Evolutionary conservation across 1,140 invertebrate species (phyloP).

Genomic region (Drosophila kohkoa): DNA sequence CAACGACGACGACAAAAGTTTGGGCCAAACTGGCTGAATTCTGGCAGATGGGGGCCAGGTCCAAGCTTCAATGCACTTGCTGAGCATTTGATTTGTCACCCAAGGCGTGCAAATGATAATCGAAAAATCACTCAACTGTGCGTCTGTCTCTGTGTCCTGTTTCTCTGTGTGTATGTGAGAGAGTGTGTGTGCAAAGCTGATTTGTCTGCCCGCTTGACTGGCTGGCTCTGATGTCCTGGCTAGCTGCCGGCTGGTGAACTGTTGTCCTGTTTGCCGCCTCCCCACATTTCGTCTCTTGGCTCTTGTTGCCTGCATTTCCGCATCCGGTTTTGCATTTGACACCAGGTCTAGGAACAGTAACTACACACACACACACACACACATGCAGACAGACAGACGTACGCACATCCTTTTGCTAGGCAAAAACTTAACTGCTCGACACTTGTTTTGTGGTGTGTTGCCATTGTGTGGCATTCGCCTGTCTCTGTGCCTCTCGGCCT

Average conservation of each 20-base stretch:
- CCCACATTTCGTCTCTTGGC: conserved; percentile 23
- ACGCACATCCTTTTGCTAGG: conserved; percentile 33
- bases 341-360: conserved; percentile 60
- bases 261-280: conserved; percentile 28
- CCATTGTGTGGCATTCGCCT: conserved; percentile 56
- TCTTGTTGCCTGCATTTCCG: conserved; percentile 72
- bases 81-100: conserved; percentile 80
- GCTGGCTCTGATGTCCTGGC: conserved; percentile 54
- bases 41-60: conserved; percentile 17
- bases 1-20: conserved; percentile 12
- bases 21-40: neutral
- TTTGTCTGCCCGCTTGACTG: conserved; percentile 79
- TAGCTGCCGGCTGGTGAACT: conserved; percentile 47
- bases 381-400: conserved; percentile 30
- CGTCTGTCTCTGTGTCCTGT: conserved; percentile 34
- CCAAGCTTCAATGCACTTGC: conserved; percentile 71
- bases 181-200: conserved; percentile 68
- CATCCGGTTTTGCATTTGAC: conserved; percentile 82
- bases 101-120: conserved; percentile 82
- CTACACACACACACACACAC: conserved; percentile 21
- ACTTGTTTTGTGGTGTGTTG: conserved; percentile 81
- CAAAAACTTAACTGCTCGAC: conserved; percentile 80
- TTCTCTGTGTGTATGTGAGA: conserved; percentile 22
- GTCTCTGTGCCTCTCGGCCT: neutral
- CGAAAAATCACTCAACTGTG: conserved; percentile 83